phyloP scores from a whole-genome alignment of 1,140 invertebrate species.

The Ostrea denselamellosa region DNA sequence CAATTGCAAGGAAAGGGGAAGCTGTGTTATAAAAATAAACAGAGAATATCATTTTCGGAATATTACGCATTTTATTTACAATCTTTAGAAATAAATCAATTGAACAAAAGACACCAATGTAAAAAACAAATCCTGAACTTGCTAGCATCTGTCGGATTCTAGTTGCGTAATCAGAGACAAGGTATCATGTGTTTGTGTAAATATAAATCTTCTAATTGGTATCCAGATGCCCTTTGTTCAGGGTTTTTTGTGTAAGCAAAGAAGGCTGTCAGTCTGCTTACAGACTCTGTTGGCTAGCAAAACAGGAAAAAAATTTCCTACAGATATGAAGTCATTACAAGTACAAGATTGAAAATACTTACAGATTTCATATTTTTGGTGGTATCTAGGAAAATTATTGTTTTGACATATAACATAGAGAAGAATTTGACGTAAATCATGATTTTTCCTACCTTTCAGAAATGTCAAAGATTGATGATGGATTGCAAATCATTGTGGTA shows the following conservation, averaged over 20 bases:
- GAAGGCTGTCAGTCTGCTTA: neutral
- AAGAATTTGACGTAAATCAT: slow-evolving; percentile 7
- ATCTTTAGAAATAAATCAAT: neutral
- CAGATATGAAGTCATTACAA: neutral
- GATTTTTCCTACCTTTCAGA: neutral
- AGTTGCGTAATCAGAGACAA: slow-evolving; percentile 7
- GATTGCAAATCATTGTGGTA: neutral
- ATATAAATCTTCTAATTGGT: slow-evolving; percentile 25
- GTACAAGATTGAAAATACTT: slow-evolving; percentile 3
- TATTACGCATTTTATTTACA: neutral
- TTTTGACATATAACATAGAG: slow-evolving; percentile 19
- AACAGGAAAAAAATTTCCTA: neutral
- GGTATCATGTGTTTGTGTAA: slow-evolving; percentile 22
- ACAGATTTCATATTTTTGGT: slow-evolving; percentile 25
- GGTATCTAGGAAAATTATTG: slow-evolving; percentile 2
- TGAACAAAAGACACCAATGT: neutral
- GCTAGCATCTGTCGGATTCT: slow-evolving; percentile 10
- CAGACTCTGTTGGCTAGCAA: neutral
- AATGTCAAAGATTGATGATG: slow-evolving; percentile 9
- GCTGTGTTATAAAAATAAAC: neutral
- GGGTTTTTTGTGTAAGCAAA: neutral
- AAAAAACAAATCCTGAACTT: slow-evolving; percentile 6
- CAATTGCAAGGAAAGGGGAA: neutral
- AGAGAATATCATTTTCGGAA: neutral
- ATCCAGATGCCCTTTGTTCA: neutral